These are phyloP conservation scores for Emesis russula DNA, from an alignment of 2,888 invertebrate genomes.

Conservation along the genomic window DNA sequence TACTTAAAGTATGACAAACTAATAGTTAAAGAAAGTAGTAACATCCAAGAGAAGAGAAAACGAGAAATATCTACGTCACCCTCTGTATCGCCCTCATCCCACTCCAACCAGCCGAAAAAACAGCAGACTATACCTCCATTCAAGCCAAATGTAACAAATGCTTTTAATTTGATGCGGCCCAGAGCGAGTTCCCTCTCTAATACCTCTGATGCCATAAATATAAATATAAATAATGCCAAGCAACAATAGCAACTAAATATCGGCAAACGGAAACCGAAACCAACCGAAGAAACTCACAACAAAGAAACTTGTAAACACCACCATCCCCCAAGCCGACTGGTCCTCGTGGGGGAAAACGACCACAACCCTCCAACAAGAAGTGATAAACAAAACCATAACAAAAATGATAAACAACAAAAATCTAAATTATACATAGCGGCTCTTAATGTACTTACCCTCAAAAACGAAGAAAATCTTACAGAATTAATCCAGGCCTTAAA, in stretches of 20 bases:
- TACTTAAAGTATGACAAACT: slow-evolving; percentile 85
- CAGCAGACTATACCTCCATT: slow-evolving; percentile 10
- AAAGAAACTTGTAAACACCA: slow-evolving; percentile 22
- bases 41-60: slow-evolving; percentile 68
- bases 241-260: slow-evolving; percentile 41
- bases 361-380: slow-evolving; percentile 52
- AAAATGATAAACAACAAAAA: slow-evolving; percentile 29
- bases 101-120: slow-evolving; percentile 44
- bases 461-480: slow-evolving; percentile 66
- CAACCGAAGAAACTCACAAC: slow-evolving; percentile 23
- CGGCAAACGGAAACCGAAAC: slow-evolving; percentile 29
- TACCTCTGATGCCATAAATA: not conserved
- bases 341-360: not conserved
- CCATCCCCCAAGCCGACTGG: not conserved
- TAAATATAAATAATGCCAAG: slow-evolving; percentile 18
- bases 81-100: slow-evolving; percentile 14
- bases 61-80: slow-evolving; percentile 67
- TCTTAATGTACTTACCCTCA: slow-evolving; percentile 71
- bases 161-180: slow-evolving; percentile 31
- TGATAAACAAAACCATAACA: slow-evolving; percentile 20
- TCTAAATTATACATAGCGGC: slow-evolving; percentile 43
- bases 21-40: slow-evolving; percentile 68
- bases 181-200: slow-evolving; percentile 36
- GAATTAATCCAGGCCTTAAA: slow-evolving; percentile 46
- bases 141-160: slow-evolving; percentile 30